phyloP scores from a whole-genome alignment of 2,888 invertebrate species.

The Tachina lurida region DNA sequence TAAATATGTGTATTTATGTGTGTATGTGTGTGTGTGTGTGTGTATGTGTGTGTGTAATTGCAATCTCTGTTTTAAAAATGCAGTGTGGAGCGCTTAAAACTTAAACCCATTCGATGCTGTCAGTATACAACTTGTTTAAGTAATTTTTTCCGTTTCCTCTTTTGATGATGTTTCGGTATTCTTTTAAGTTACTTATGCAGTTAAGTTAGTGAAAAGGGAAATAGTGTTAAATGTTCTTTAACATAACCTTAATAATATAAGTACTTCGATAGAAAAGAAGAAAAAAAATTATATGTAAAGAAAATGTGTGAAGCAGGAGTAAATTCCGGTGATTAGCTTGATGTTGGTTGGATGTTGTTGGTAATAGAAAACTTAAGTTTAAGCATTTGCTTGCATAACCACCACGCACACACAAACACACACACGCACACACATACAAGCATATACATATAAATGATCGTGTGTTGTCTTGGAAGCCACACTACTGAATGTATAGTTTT shows the following conservation, averaged over 20 bases:
- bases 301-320: background rate
- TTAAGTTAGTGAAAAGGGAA: conserved; percentile 20
- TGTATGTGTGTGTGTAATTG: background rate
- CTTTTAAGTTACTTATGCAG: conserved; percentile 1
- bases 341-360: conserved; percentile 19
- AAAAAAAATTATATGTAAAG: background rate
- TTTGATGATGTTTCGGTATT: background rate
- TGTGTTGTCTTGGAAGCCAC: conserved; percentile 40
- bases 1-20: background rate
- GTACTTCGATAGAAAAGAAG: background rate
- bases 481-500: conserved; percentile 52
- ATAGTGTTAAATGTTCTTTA: conserved; percentile 13
- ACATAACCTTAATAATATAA: conserved; percentile 12
- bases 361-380: conserved; percentile 1
- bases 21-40: background rate
- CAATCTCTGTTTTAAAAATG: conserved; percentile 34
- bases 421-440: too few species aligned
- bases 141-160: conserved; percentile 24
- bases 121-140: conserved; percentile 18
- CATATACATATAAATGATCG: background rate
- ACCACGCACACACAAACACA: background rate
- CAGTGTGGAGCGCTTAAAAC: conserved; percentile 24
- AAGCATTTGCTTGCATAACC: conserved; percentile 1
- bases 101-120: conserved; percentile 14
- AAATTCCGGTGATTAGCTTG: conserved; percentile 31